These are phyloP conservation scores for Ranitomeya imitator DNA, from an alignment of 2,113 vertebrate species.

Conservation along the genomic window DNA sequence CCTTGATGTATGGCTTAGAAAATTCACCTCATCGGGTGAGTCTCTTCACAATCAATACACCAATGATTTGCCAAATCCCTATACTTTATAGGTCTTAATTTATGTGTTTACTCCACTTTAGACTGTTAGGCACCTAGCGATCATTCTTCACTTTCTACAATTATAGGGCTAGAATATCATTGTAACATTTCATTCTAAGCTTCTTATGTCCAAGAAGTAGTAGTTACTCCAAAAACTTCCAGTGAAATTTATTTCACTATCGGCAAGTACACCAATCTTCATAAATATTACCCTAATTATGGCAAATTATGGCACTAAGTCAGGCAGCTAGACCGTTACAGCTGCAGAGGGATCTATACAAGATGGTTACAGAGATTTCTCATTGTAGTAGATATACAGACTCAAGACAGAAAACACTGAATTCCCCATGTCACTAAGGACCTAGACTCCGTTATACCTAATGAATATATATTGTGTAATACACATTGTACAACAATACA, in stretches of 20 bases:
- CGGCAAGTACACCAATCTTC: background rate
- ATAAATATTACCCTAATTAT: background rate
- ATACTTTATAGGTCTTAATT: too few relatives aligned
- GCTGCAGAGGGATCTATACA: background rate
- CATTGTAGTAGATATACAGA: background rate
- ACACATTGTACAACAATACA: background rate
- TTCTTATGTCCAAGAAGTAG: background rate
- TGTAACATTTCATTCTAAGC: background rate
- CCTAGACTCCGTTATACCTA: background rate
- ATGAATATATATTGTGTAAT: slow-evolving; percentile 9
- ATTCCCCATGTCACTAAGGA: background rate
- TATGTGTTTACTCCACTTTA: too few relatives aligned
- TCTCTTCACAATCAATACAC: too few relatives aligned
- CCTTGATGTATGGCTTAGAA: too few relatives aligned
- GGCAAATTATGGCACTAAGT: background rate
- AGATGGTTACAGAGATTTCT: slow-evolving; percentile 4
- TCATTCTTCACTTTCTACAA: too few relatives aligned
- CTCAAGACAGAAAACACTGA: background rate
- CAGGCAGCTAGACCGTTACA: background rate
- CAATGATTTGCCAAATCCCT: too few relatives aligned
- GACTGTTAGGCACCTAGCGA: too few relatives aligned
- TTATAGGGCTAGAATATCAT: background rate
- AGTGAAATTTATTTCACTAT: background rate
- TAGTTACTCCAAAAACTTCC: background rate
- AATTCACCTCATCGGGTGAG: too few relatives aligned